Percentiles rank a stretch among this genome's conserved stretches.
phyloP scores from a whole-genome alignment of 1,140 invertebrate genomes.

The Drusus annulatus region DNA sequence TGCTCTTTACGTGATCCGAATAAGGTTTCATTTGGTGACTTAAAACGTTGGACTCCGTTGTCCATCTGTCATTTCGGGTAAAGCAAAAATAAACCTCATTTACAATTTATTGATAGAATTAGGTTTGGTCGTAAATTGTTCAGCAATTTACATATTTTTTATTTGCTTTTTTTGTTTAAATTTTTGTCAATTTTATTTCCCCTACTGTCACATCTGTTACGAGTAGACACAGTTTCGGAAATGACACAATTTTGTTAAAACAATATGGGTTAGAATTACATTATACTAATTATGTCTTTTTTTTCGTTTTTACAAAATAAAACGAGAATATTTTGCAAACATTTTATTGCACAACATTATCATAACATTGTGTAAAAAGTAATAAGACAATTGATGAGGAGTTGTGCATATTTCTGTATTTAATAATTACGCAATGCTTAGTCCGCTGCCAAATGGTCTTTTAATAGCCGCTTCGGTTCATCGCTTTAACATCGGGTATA shows the following conservation, averaged over 20 bases:
- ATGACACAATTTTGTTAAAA: neutral
- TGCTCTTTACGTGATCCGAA: constrained; percentile 14
- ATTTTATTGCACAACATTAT: neutral
- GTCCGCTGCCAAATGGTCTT: constrained; percentile 15
- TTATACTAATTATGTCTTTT: neutral
- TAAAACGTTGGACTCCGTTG: neutral
- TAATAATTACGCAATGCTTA: constrained; percentile 19
- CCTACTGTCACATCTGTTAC: constrained; percentile 11
- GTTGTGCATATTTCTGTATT: neutral
- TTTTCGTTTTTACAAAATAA: neutral
- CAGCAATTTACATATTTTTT: constrained; percentile 23
- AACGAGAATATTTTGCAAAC: no score
- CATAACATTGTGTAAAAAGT: neutral
- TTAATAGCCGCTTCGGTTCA: constrained; percentile 26
- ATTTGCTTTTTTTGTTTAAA: neutral
- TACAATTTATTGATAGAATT: constrained; percentile 34
- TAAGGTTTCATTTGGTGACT: constrained; percentile 6
- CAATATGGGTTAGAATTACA: neutral
- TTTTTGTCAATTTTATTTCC: neutral
- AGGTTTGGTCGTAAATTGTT: constrained; percentile 24
- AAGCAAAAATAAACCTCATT: constrained; percentile 1
- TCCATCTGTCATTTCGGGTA: constrained; percentile 27
- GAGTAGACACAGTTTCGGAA: no score
- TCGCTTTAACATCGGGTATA: neutral
- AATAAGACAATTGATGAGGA: constrained; percentile 2